A percentile compares a stretch with the other conserved stretches of the same genome.
phyloP scores from a whole-genome alignment of 2,888 invertebrate species.

The Alentia gelatinosa region DNA sequence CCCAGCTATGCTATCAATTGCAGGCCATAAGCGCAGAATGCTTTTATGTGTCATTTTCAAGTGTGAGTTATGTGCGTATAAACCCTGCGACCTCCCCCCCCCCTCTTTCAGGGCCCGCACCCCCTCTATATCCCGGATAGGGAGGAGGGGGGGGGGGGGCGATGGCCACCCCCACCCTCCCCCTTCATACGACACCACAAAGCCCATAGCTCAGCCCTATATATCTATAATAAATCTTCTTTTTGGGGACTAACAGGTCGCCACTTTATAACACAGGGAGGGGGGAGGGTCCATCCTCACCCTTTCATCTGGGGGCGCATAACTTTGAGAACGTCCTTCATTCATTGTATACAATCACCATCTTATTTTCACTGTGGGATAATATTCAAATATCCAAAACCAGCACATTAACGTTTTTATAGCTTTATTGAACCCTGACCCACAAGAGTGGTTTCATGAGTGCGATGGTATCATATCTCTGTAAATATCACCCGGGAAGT shows the following conservation, averaged over 20 bases:
- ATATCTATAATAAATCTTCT: slow-evolving; percentile 47
- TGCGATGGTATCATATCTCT: too few species aligned
- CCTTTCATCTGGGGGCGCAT: slow-evolving; percentile 33
- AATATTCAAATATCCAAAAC: too few species aligned
- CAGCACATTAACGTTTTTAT: too few species aligned
- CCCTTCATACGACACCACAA: background rate
- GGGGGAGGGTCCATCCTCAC: background rate
- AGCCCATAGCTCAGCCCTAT: background rate
- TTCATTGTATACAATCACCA: background rate
- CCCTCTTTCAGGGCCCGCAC: background rate
- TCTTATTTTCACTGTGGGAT: background rate
- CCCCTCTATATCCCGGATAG: too few species aligned
- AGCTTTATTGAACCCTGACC: too few species aligned
- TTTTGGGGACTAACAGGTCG: slow-evolving; percentile 27
- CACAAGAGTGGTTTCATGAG: too few species aligned
- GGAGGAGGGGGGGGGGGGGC: background rate
- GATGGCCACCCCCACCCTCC: background rate
- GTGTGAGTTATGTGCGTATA: slow-evolving; percentile 43
- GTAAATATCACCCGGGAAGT: too few species aligned
- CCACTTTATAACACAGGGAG: background rate
- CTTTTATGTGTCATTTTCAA: slow-evolving; percentile 43
- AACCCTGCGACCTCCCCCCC: background rate
- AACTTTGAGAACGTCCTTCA: slow-evolving; percentile 14
- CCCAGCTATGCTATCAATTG: background rate
- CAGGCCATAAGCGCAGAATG: slow-evolving; percentile 21